Evolutionary conservation across 2,888 invertebrate species (phyloP), one percentile per base, ranked within the genome.

Genomic region (Dynastes grantii): DNA sequence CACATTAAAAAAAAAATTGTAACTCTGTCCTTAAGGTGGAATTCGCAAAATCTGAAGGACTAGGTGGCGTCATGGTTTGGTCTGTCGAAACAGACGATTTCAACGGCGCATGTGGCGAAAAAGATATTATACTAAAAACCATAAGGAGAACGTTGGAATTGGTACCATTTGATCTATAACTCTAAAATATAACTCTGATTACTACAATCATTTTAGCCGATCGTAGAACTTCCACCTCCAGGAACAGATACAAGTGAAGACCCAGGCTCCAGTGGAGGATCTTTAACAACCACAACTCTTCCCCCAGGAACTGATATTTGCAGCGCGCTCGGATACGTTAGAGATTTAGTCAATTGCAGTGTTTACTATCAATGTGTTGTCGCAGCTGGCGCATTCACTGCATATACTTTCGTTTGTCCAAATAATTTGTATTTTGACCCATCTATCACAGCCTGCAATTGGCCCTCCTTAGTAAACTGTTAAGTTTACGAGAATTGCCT

Each of bases 71-170:
- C 0, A 95, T 96, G 95, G 85, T 94, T 0, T 96, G 96, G 96
- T 94, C 94, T 64, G 90, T 96, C 9, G 96, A 96, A 85, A 94
- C 94, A 3, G 96, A 96, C 83, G 96, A 96, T 85, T 94, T 94
- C 84, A 88, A 85, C 8, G 94, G 93, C 0, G 82, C 85, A 0
- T 95, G 95, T 82, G 92, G 92, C 0, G 85, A 84, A 6, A 89
- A 89, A 67, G 93, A 91, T 86, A 92, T 94, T 0, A 86, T 96
- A 4, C 84, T 95, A 16, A 91, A 86, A 40, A 88, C 91, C 6
- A 91, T 95, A 64, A 92, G 93, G 76, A 87, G 83, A 88, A 87
- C 81, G 85, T 89, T 63, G 84, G 64, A 65, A 53, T 58, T 65
- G 78, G 76, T 76, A 64, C 64, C 16, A 13, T n/a, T 64, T 61